Evolutionary conservation across 2,888 invertebrate genomes (phyloP), one percentile per base, ranked within the genome.

Genomic region (Philaethria dido): DNA sequence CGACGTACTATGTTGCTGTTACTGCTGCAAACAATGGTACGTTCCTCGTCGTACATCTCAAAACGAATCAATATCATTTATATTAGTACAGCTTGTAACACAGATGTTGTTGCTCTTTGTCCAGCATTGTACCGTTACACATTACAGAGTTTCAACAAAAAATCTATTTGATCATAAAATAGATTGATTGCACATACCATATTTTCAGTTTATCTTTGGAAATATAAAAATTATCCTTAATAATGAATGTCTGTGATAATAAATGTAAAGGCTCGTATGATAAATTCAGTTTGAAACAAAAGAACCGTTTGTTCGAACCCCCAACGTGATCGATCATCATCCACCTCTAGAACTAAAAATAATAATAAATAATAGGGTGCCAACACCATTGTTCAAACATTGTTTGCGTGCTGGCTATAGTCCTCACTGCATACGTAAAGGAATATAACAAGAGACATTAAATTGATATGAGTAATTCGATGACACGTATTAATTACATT

Each of bases 241-340:
- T 87, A 87, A 88, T 89, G 85, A 89, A 90, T 90, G 88, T 86
- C 84, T 85, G 83, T 78, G 76, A 75, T 82, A 80, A 87, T 85
- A 84, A 78, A 80, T 79, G 45, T 45, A 33, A 33, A 83, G 78
- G 75, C 72, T 84, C 74, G 84, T 89, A 82, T 88, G 88, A 92
- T 92, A 89, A 90, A 90, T 91, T 87, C 87, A 84, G 77, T 79
- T 72, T 75, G 80, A 85, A 88, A 92, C 91, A 92, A 92, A 90
- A 88, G 86, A 84, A 80, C 82, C 80, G 84, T 85, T 86, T 87
- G 82, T 81, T 85, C 84, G 82, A 82, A 81, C 86, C 87, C 87
- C 85, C 80, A 75, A 74, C 75, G 73, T 84, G 82, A 92, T 92
- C 92, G 89, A 92, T 92, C 90, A 91, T 92, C 90, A 90, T 85